Percentiles rank a stretch among this genome's conserved stretches.
Conservation (phyloP, 2,888 invertebrate genomes). For the Cheilosia scutellata region DNA sequence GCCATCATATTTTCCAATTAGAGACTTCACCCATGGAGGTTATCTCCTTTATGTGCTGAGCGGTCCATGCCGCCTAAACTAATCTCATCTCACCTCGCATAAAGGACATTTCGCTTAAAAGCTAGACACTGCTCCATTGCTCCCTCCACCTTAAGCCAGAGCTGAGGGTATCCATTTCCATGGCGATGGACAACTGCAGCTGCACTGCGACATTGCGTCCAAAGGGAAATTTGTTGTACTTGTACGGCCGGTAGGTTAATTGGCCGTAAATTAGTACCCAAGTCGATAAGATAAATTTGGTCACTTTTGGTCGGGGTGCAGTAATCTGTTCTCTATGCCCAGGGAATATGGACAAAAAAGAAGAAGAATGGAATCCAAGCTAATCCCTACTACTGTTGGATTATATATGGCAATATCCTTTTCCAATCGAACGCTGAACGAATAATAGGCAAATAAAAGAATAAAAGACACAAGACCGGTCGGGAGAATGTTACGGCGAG, state of each 20-base stretch:
- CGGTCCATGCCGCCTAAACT: conserved; percentile 49
- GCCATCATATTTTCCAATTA: conserved; percentile 75
- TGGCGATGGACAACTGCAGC: conserved; percentile 54
- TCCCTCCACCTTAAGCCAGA: background rate
- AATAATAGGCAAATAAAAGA: conserved; percentile 69
- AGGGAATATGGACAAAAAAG: conserved; percentile 13
- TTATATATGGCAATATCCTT: conserved; percentile 58
- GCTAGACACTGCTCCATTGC: conserved; percentile 24
- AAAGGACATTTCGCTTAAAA: conserved; percentile 73
- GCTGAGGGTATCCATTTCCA: conserved; percentile 35
- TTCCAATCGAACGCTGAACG: conserved; percentile 64
- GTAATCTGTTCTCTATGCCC: conserved; percentile 43
- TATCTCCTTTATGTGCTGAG: conserved; percentile 41
- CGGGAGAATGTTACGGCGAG: background rate
- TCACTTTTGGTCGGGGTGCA: conserved; percentile 64
- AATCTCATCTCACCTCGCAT: conserved; percentile 72
- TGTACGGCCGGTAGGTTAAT: conserved; percentile 74
- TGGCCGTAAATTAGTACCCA: conserved; percentile 75
- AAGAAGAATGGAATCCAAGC: conserved; percentile 34
- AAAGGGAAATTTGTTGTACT: conserved; percentile 73
- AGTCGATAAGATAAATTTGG: conserved; percentile 76
- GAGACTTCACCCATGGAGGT: conserved; percentile 57
- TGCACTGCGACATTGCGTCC: conserved; percentile 74
- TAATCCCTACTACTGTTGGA: conserved; percentile 62
- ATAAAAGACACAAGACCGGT: conserved; percentile 29